Percentiles rank a stretch among this genome's conserved stretches.
Conservation (phyloP, 2,888 invertebrate genomes). For the Crepidodera aurea region DNA sequence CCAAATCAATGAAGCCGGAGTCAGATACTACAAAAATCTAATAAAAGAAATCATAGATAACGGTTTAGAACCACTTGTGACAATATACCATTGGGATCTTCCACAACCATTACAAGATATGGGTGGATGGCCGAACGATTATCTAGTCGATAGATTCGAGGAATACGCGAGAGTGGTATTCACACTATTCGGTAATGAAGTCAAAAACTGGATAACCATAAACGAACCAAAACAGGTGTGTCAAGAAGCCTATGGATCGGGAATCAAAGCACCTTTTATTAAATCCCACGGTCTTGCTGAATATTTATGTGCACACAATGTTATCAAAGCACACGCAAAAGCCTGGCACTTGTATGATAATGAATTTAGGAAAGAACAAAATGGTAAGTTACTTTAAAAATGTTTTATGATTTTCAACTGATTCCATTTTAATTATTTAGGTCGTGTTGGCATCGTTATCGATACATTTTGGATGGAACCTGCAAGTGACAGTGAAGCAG, state of each 20-base stretch:
- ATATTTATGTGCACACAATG: slow-evolving; percentile 69
- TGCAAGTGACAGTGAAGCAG: slow-evolving; percentile 62
- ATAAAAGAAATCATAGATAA: slow-evolving; percentile 60
- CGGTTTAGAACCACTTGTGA: slow-evolving; percentile 65
- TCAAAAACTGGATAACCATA: slow-evolving; percentile 65
- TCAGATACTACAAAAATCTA: slow-evolving; percentile 59
- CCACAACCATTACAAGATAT: slow-evolving; percentile 62
- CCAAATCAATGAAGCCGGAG: slow-evolving; percentile 72
- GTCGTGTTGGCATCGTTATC: slow-evolving; percentile 35
- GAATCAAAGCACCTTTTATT: slow-evolving; percentile 61
- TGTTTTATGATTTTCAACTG: background rate
- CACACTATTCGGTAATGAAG: slow-evolving; percentile 52
- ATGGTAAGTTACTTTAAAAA: slow-evolving; percentile 45
- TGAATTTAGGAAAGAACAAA: slow-evolving; percentile 65
- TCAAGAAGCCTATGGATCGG: slow-evolving; percentile 54
- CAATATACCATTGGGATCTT: slow-evolving; percentile 66
- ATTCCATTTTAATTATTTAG: slow-evolving; percentile 16
- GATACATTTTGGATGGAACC: slow-evolving; percentile 72
- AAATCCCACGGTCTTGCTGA: slow-evolving; percentile 65
- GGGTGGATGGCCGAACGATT: slow-evolving; percentile 36
- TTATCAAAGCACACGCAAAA: slow-evolving; percentile 71
- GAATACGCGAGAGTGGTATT: slow-evolving; percentile 65
- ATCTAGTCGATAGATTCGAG: slow-evolving; percentile 64
- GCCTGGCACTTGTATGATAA: slow-evolving; percentile 69
- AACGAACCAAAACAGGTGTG: slow-evolving; percentile 63